Evolutionary conservation across 2,888 invertebrate species (phyloP).

Genomic region (Cynaeus angustus): DNA sequence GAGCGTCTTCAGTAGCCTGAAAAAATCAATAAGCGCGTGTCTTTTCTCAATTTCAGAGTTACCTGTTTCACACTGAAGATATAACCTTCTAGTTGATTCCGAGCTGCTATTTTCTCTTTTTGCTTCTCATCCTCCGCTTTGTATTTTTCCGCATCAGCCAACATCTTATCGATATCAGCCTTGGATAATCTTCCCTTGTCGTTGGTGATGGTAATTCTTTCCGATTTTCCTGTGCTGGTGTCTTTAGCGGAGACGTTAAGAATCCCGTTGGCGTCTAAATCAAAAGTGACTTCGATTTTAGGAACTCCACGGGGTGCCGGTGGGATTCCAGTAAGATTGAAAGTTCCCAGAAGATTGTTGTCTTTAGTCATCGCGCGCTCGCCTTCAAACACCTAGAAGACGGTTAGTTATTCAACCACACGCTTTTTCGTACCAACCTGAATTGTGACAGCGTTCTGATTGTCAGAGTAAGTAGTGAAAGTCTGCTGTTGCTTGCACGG

Average conservation of each 20-base stretch:
- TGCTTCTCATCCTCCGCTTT: slow-evolving; percentile 84
- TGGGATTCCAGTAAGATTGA: slow-evolving; percentile 87
- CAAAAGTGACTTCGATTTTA: slow-evolving; percentile 87
- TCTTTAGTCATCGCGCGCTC: slow-evolving; percentile 94
- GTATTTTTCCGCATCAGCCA: slow-evolving; percentile 86
- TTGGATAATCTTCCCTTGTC: slow-evolving; percentile 90
- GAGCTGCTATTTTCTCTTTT: slow-evolving; percentile 79
- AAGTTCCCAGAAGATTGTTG: slow-evolving; percentile 89
- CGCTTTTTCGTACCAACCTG: slow-evolving; percentile 71
- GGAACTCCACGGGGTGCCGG: slow-evolving; percentile 89
- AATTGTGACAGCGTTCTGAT: slow-evolving; percentile 92
- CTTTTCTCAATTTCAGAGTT: background rate
- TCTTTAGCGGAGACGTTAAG: slow-evolving; percentile 86
- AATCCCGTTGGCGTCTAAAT: slow-evolving; percentile 93
- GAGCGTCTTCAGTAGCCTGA: slow-evolving; percentile 79
- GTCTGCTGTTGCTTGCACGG: slow-evolving; percentile 85
- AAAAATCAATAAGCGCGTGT: slow-evolving; percentile 43
- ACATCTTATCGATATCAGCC: slow-evolving; percentile 91
- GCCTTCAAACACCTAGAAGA: slow-evolving; percentile 82
- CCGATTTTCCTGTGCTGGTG: slow-evolving; percentile 84
- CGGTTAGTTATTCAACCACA: slow-evolving; percentile 10
- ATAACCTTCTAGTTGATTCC: slow-evolving; percentile 87
- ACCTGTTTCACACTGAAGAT: slow-evolving; percentile 81
- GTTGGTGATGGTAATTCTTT: slow-evolving; percentile 89
- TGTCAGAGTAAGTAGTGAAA: slow-evolving; percentile 94